phyloP scores from a whole-genome alignment of 2,888 invertebrate species.

The Eupithecia subumbrata region DNA sequence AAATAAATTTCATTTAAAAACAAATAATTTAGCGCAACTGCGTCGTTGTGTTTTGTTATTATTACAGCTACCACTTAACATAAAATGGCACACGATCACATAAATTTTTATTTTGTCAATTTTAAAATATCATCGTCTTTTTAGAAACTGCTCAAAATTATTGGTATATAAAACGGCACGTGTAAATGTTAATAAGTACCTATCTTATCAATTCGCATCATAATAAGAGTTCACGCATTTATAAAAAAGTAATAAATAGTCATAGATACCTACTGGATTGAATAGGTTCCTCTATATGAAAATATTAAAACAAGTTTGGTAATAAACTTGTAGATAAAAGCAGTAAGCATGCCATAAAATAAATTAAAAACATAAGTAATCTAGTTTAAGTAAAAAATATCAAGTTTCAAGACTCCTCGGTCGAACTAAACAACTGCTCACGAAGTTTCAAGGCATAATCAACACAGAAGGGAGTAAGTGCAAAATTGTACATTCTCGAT shows the following conservation, averaged over 20 bases:
- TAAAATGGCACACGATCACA: not conserved
- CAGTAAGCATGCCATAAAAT: not conserved
- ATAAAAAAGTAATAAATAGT: not conserved
- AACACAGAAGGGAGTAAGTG: constrained; percentile 62
- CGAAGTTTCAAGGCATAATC: constrained; percentile 66
- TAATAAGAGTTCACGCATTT: not conserved
- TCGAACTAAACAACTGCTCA: constrained; percentile 64
- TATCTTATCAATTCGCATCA: not conserved
- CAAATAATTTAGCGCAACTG: not conserved
- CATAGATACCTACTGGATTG: too few species aligned
- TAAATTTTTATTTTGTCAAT: not conserved
- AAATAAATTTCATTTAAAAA: not conserved
- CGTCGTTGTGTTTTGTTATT: not conserved
- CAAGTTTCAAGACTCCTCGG: constrained; percentile 64
- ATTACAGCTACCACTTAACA: not conserved
- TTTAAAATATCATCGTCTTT: not conserved
- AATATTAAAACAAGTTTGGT: not conserved
- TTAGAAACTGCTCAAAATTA: not conserved
- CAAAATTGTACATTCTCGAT: constrained; percentile 46
- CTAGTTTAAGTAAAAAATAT: constrained; percentile 27
- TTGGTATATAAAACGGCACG: not conserved
- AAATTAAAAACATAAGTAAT: not conserved
- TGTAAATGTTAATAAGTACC: constrained; percentile 2
- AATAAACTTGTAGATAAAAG: not conserved
- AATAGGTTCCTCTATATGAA: not conserved